Base-by-base conservation (phyloP, 2,797 vertebrate species). In the Numenius phaeopus region DNA sequence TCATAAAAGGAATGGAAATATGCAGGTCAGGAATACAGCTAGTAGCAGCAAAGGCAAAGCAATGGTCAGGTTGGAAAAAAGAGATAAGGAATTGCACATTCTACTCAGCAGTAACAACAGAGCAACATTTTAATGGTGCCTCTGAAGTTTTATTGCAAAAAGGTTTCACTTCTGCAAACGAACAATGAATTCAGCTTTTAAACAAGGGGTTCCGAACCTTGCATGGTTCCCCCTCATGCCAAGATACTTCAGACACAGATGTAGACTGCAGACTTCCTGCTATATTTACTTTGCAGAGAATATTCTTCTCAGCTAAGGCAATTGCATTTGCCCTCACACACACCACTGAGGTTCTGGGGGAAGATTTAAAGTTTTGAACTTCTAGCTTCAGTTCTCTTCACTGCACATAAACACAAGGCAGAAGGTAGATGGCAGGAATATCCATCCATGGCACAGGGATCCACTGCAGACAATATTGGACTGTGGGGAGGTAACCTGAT, bases 401-500 rank as follows among this genome's bases (percentile, higher is more conserved):
- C 12, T 65, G 39, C 39, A 50, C 0, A 0, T 21, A 27, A 82
- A 37, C 49, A 87, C 10, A 24, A 19, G 23, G 9, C 3, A 4
- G 6, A 37, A 83, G 32, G 40, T 7, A 64, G 59, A 3, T 15
- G 32, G 15, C 26, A 67, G 72, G 46, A 86, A 58, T 18, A n/a
- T 2, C 4, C 1, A 0, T 47, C 46, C 20, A 7, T 9, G 0
- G 0, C 4, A 4, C 21, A 23, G 18, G 39, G 34, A 61, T 29
- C 34, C 4, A 2, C 37, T 46, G 4, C 20, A 27, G 40, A 47
- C 52, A 22, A 4, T 14, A 26, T 7, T 49, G 26, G 32, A 20
- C 34, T 61, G 22, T 4, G 10, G 24, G 5, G 18, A 47, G 0
- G 1, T 24, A 73, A 47, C 39, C 2, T 4, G 1, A 7, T n/a